Evolutionary conservation across 2,888 invertebrate species (phyloP).

Genomic region (Diaprepes abbreviatus): DNA sequence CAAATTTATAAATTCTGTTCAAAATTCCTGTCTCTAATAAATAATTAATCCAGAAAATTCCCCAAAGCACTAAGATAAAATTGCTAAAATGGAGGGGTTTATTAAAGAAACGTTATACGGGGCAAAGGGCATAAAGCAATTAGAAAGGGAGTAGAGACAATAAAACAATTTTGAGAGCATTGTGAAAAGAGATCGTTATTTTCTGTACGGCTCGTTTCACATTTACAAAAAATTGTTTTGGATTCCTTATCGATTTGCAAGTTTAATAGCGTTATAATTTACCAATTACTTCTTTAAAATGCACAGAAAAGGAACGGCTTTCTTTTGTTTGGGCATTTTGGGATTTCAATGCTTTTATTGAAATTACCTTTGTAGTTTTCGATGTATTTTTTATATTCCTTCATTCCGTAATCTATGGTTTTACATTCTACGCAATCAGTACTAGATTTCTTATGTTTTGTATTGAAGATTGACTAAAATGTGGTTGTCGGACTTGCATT

Average conservation of each 20-base stretch:
- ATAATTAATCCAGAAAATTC: conserved; percentile 44
- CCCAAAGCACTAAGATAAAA: conserved; percentile 32
- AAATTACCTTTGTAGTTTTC: no score
- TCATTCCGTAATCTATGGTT: no score
- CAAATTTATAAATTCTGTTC: conserved; percentile 41
- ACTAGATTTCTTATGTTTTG: no score
- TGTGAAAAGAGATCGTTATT: conserved; percentile 39
- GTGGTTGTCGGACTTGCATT: no score
- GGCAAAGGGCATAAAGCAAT: conserved; percentile 46
- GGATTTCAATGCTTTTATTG: no score
- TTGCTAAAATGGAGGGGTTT: conserved; percentile 35
- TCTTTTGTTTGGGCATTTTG: no score
- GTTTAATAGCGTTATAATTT: conserved; percentile 21
- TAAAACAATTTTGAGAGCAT: conserved; percentile 37
- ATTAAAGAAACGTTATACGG: conserved; percentile 44
- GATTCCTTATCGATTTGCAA: conserved; percentile 20
- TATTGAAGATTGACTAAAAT: no score
- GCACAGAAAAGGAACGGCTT: not conserved
- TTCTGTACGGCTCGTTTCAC: conserved; percentile 29
- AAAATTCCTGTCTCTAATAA: conserved; percentile 42
- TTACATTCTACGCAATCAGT: no score
- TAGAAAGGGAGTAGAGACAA: conserved; percentile 45
- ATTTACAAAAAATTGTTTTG: conserved; percentile 17
- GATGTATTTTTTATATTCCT: no score
- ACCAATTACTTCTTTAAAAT: not conserved